These are phyloP conservation scores for Setophaga coronata DNA, from an alignment of 2,113 vertebrate species.

Conservation along the genomic window DNA sequence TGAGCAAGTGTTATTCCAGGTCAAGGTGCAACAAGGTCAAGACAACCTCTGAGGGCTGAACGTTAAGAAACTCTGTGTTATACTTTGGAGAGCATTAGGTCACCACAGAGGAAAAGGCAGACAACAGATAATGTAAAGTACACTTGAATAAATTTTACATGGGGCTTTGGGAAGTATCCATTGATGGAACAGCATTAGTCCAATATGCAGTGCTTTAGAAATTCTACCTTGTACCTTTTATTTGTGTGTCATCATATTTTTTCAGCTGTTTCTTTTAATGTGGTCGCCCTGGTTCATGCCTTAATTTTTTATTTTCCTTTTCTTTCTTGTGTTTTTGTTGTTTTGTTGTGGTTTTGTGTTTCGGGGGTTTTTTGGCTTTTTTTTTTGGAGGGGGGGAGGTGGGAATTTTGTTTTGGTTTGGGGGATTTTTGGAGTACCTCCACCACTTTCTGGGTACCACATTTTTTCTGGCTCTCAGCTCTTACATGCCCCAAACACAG, in stretches of 20 bases:
- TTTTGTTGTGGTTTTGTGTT: neutral
- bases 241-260: neutral
- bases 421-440: neutral
- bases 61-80: neutral
- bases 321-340: neutral
- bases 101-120: neutral
- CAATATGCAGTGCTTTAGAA: neutral
- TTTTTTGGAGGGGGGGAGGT: neutral
- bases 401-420: neutral
- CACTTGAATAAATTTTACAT: neutral
- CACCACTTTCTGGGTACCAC: neutral
- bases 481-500: neutral
- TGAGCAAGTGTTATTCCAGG: neutral
- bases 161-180: neutral
- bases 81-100: neutral
- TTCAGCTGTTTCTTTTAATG: neutral
- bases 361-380: rapidly evolving
- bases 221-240: neutral
- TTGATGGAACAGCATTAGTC: neutral
- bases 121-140: neutral
- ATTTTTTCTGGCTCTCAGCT: neutral
- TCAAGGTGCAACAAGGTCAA: neutral
- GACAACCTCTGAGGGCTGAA: neutral
- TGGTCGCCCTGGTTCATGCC: neutral
- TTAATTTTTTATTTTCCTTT: neutral